Percentiles rank a stretch among this genome's conserved stretches.
phyloP scores from a whole-genome alignment of 2,888 invertebrate genomes.

The Crossocerus cetratus region DNA sequence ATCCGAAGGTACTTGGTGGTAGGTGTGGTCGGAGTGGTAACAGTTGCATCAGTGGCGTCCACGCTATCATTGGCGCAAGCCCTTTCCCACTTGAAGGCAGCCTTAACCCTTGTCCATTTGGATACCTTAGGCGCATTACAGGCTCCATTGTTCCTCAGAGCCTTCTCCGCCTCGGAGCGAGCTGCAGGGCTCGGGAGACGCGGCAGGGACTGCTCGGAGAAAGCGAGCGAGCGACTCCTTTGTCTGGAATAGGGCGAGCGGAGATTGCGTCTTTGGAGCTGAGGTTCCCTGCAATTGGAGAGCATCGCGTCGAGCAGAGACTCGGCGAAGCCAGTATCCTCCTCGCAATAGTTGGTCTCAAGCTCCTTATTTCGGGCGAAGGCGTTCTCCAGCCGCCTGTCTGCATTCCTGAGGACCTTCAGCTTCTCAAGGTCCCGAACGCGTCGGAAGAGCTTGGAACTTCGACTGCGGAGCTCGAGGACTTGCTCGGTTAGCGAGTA shows the following conservation, averaged over 20 bases:
- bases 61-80: slow-evolving; percentile 80
- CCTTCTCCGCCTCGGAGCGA: slow-evolving; percentile 33
- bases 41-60: slow-evolving; percentile 33
- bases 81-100: slow-evolving; percentile 92
- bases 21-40: slow-evolving; percentile 15
- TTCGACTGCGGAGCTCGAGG: slow-evolving; percentile 84
- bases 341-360: slow-evolving; percentile 78
- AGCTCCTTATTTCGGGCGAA: slow-evolving; percentile 61
- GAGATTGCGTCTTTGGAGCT: slow-evolving; percentile 68
- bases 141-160: slow-evolving; percentile 9
- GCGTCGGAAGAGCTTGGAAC: slow-evolving; percentile 82
- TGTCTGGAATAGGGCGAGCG: slow-evolving; percentile 66
- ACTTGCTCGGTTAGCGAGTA: slow-evolving; percentile 88
- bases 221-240: slow-evolving; percentile 83
- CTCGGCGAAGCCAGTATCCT: slow-evolving; percentile 81
- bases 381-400: slow-evolving; percentile 76
- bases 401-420: slow-evolving; percentile 82
- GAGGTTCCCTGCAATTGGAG: slow-evolving; percentile 79
- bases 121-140: slow-evolving; percentile 81
- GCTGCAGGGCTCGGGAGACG: slow-evolving; percentile 4
- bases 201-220: slow-evolving; percentile 78
- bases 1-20: slow-evolving; percentile 49
- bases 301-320: slow-evolving; percentile 83
- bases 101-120: slow-evolving; percentile 94
- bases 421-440: slow-evolving; percentile 86